Evolutionary conservation across 37 sponge, comb jelly and placozoan genomes (phyloP), one percentile per base, ranked within the genome.

Genomic region (Crambe crambe): DNA sequence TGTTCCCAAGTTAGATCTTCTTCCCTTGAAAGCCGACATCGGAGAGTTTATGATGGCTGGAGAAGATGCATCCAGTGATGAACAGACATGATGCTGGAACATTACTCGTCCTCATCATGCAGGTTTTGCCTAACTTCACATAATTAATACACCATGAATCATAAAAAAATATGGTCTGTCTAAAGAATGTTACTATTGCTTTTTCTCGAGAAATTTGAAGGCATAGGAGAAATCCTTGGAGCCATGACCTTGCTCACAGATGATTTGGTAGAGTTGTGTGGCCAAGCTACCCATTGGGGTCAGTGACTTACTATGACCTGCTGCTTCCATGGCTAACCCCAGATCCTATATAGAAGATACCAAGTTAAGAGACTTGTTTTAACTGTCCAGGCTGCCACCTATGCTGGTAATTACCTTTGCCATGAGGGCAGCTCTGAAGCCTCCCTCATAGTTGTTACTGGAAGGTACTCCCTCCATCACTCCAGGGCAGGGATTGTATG

Each of bases 401-500:
- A n/a, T n/a, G n/a, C n/a, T n/a, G n/a, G n/a, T n/a, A n/a, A 58
- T 41, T 34, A 91, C 80, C 58, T 80, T 83, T 23, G 73, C 56
- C 88, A 99, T 99, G 70, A 99, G 92, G 20, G 77, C 83, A 17
- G 97, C 88, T 6, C 91, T 92, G 71, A 99, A 99, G 12, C 99
- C 99, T 56, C 99, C 99, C 77, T 94, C 74, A 64, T 99, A 99
- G 75, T 96, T 63, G 39, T 89, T 90, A 57, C 85, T 86, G 9
- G 99, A 85, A 31, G 97, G 95, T 8, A 94, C 93, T 23, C 87
- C 87, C 70, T 93, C 94, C 73, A 98, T 75, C 2, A 99, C 97
- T 31, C 99, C 99, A 26, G 99, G 99, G 35, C 93, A 92, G 0
- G 99, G 99, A 68, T 96, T 99, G 80, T 99, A 99, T 29, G 74